Evolutionary conservation across 2,113 vertebrate genomes (phyloP).

Genomic region (Cinclus mexicanus): DNA sequence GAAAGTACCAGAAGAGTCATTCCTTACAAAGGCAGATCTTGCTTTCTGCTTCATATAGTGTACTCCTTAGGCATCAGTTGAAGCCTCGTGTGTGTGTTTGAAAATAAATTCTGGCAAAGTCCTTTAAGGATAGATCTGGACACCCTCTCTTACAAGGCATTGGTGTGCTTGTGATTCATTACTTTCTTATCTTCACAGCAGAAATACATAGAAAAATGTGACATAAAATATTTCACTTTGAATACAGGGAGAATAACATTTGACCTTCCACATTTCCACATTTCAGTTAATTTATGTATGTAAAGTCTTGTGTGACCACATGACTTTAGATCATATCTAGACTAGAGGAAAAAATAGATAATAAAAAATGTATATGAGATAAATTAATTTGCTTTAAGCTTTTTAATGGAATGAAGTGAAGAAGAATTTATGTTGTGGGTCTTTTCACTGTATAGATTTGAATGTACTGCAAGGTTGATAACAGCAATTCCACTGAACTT

Average conservation of each 20-base stretch:
- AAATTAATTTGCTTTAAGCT: not conserved
- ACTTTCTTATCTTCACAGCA: not conserved
- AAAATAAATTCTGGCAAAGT: not conserved
- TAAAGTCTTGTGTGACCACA: not conserved
- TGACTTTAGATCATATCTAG: not conserved
- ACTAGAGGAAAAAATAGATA: not conserved
- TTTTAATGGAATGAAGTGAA: not conserved
- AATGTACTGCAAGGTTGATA: not conserved
- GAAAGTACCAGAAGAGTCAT: not conserved
- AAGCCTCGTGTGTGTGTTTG: not conserved
- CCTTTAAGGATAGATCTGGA: not conserved
- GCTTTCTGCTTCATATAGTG: not conserved
- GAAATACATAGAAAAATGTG: not conserved
- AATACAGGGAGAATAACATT: not conserved
- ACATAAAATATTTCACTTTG: not conserved
- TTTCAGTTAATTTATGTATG: not conserved
- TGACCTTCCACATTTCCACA: not conserved
- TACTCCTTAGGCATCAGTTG: not conserved
- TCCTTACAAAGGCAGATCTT: not conserved
- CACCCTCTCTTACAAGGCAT: not conserved
- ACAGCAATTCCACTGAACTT: not conserved
- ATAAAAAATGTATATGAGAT: not conserved
- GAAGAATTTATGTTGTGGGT: not conserved
- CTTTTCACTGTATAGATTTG: not conserved
- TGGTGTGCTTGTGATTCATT: not conserved